Percentiles rank a stretch among this genome's conserved stretches.
Evolutionary conservation across 1,140 invertebrate species (phyloP).

Genomic region (Drosophila nebulosa): DNA sequence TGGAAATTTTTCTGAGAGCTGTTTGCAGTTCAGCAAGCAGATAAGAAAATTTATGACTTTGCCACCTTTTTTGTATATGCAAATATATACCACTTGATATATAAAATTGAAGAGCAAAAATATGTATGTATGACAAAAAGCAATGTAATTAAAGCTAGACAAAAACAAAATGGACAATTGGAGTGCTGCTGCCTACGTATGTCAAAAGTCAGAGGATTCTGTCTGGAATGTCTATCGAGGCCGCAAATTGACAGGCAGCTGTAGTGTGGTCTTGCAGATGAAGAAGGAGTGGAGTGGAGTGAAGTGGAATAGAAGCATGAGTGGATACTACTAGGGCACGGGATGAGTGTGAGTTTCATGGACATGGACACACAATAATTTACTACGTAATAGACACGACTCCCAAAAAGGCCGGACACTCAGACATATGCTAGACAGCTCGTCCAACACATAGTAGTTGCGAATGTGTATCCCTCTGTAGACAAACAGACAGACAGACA

Average conservation of each 20-base stretch:
- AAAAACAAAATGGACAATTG: conserved; percentile 35
- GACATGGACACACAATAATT: conserved; percentile 67
- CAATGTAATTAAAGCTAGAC: conserved; percentile 71
- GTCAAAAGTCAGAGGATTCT: conserved; percentile 59
- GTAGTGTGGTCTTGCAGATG: neutral
- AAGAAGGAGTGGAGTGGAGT: neutral
- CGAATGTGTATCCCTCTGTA: neutral
- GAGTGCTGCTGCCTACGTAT: conserved; percentile 46
- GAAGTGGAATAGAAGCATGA: neutral
- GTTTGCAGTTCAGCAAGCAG: conserved; percentile 49
- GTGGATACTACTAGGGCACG: neutral
- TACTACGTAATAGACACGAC: conserved; percentile 72
- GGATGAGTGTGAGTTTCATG: conserved; percentile 9
- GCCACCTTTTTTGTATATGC: conserved; percentile 10
- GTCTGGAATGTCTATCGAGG: conserved; percentile 23
- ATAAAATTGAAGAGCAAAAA: conserved; percentile 34
- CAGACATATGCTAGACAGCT: conserved; percentile 45
- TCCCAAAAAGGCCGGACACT: conserved; percentile 4
- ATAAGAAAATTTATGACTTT: conserved; percentile 66
- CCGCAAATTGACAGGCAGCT: conserved; percentile 66
- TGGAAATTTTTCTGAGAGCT: conserved; percentile 53
- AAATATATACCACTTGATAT: no score
- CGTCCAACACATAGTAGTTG: neutral
- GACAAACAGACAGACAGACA: conserved; percentile 42
- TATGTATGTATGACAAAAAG: conserved; percentile 23